phyloP scores from a whole-genome alignment of 2,797 vertebrate species.

The Hydrophis major region DNA sequence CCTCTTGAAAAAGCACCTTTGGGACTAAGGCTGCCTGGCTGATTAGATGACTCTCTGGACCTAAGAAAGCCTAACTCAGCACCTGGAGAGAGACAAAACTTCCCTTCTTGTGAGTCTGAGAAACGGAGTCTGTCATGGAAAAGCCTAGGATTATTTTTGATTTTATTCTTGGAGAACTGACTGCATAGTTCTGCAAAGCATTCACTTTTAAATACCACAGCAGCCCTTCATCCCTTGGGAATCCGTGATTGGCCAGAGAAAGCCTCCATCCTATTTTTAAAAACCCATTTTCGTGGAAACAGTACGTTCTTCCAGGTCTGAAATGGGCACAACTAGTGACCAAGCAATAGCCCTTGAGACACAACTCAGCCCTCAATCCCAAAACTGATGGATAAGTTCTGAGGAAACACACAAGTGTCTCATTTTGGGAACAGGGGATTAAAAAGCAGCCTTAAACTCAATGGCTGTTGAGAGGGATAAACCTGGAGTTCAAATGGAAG shows the following conservation, averaged over 20 bases:
- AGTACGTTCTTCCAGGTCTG: not conserved
- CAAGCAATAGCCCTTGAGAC: not conserved
- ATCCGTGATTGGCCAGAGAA: constrained; percentile 26
- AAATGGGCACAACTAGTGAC: too few relatives aligned
- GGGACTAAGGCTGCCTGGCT: too few relatives aligned
- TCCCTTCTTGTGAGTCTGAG: not conserved
- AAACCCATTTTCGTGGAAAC: not conserved
- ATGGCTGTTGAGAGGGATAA: not conserved
- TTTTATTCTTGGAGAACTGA: constrained; percentile 61
- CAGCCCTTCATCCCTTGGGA: constrained; percentile 38
- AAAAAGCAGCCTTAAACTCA: not conserved
- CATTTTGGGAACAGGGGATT: not conserved
- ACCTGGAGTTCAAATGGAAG: not conserved
- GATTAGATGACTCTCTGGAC: not conserved
- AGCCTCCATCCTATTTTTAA: not conserved
- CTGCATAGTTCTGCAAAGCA: constrained; percentile 54
- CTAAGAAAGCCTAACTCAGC: too few relatives aligned
- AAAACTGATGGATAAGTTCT: not conserved
- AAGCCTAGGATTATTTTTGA: constrained; percentile 62
- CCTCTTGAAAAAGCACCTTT: too few relatives aligned
- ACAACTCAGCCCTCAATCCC: not conserved
- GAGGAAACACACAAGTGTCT: not conserved
- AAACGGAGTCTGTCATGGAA: constrained; percentile 31
- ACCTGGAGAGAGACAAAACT: not conserved
- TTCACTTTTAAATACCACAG: constrained; percentile 42